Evolutionary conservation across 2,113 vertebrate species (phyloP).

Genomic region (Tragelaphus strepsiceros): DNA sequence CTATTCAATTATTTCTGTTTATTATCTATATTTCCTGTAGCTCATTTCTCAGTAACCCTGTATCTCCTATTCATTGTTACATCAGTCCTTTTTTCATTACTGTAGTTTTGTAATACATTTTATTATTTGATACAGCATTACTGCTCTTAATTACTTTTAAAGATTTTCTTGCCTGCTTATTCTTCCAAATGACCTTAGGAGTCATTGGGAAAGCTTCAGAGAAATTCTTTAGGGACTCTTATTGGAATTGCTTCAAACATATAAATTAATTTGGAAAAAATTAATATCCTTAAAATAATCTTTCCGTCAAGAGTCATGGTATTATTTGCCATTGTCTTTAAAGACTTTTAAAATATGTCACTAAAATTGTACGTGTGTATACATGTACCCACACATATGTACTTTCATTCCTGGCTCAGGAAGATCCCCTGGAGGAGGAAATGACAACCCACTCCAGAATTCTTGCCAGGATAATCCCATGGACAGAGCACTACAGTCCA

Average conservation of each 20-base stretch:
- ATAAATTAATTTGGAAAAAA: background rate
- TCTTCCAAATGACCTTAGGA: conserved; percentile 8
- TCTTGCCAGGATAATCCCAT: background rate
- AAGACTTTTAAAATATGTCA: background rate
- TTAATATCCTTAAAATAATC: background rate
- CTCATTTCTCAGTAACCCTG: background rate
- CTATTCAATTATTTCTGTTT: background rate
- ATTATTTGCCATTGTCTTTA: background rate
- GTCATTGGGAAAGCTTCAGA: background rate
- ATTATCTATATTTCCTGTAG: background rate
- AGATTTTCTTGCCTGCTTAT: background rate
- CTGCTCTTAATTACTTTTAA: conserved; percentile 12
- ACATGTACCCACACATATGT: background rate
- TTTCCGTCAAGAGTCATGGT: background rate
- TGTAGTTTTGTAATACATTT: background rate
- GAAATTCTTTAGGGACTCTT: background rate
- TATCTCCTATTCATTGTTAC: background rate
- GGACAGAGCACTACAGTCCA: background rate
- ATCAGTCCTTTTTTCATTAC: background rate
- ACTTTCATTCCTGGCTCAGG: background rate
- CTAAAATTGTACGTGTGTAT: background rate
- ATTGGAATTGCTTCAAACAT: background rate
- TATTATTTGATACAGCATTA: background rate
- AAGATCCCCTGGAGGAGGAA: background rate
- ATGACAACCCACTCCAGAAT: background rate